Evolutionary conservation across 2,888 invertebrate genomes (phyloP), one percentile per base, ranked within the genome.

Genomic region (Dorcus parallelipipedus): DNA sequence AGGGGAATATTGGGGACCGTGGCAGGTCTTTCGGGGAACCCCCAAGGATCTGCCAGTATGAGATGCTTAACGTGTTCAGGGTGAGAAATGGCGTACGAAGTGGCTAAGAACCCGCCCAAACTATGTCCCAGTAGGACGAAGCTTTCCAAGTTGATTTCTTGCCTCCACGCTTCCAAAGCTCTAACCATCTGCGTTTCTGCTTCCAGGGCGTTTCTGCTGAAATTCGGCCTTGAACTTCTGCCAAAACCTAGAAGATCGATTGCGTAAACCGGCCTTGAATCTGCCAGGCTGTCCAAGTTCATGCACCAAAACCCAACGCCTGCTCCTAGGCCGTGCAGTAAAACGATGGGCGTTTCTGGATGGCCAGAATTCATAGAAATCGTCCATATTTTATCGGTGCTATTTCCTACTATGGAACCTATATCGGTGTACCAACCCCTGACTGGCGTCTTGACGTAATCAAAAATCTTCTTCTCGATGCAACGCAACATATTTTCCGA

Each of bases 111-210:
- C 0, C 93, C 95, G 48, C 97, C 97, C 79, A 98, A 89, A 60
- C 94, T 95, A 80, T 97, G 97, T 0, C 97, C 97, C 47, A 97
- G 79, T 33, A 97, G 78, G 48, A 95, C 87, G 80, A 97, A 90
- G 77, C 90, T 86, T 0, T 89, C 85, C 17, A 98, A 81, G 68
- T 91, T 88, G 82, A 96, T 87, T 75, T 91, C 88, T 57, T 90
- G 84, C 39, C 97, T 83, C 97, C 97, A 97, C 77, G 93, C 92
- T 78, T 98, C 97, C 2, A 97, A 88, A 0, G 95, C 90, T 69
- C 88, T 86, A n/a, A 97, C 91, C 80, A 95, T 88, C 73, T 96
- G 93, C 53, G 86, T 83, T 73, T 97, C 97, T 38, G 90, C 92
- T 69, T 90, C 84, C 39, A 83, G 72, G 0, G 92, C 86, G 73